Evolutionary conservation across 2,113 vertebrate genomes (phyloP).

Genomic region (Albula goreensis): DNA sequence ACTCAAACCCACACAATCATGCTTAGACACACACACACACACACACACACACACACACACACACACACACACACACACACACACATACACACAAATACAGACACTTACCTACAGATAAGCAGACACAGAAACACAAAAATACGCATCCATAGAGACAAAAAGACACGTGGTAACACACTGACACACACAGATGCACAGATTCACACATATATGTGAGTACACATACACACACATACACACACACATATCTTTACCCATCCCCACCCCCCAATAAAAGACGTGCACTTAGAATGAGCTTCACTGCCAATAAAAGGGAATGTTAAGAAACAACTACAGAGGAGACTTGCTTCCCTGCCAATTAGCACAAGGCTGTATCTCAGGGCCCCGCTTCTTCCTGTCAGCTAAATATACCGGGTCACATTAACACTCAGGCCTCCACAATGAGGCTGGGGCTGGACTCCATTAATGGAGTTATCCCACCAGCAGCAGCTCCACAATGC

Average conservation of each 20-base stretch:
- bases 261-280: constrained; percentile 13
- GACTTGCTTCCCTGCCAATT: constrained; percentile 67
- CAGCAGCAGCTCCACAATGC: constrained; percentile 72
- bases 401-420: constrained; percentile 74
- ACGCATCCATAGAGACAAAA: too few species aligned
- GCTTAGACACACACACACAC: too few species aligned
- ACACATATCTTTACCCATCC: constrained; percentile 54
- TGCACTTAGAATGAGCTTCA: constrained; percentile 49
- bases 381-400: constrained; percentile 59
- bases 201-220: background rate
- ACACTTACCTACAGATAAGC: background rate
- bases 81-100: constrained; percentile 14
- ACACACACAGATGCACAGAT: background rate
- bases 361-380: constrained; percentile 59
- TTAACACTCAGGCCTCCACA: constrained; percentile 69
- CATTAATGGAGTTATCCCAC: constrained; percentile 69
- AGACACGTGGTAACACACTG: background rate
- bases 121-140: too few species aligned
- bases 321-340: constrained; percentile 60
- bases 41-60: too few species aligned
- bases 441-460: constrained; percentile 68
- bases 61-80: background rate
- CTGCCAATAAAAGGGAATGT: constrained; percentile 69
- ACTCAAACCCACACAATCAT: background rate
- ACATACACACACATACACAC: background rate